These are phyloP conservation scores for Euglossa dilemma DNA, from an alignment of 1,140 invertebrate genomes.

Conservation along the genomic window DNA sequence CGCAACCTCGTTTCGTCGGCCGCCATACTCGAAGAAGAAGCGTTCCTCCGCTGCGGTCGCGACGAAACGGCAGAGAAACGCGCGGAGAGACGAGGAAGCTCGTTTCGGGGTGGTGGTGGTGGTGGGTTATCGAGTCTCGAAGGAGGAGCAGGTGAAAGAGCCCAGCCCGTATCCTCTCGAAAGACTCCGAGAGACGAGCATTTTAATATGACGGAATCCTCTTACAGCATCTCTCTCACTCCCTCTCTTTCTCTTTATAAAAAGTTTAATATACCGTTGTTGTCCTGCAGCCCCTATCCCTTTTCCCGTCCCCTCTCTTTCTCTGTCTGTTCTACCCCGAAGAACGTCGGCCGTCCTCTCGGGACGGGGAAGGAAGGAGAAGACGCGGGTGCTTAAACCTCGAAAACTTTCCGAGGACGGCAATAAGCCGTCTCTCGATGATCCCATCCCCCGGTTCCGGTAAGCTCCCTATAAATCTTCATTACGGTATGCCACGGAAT, in stretches of 20 bases:
- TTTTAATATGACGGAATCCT: slow-evolving; percentile 73
- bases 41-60: no score
- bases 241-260: slow-evolving; percentile 52
- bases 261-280: slow-evolving; percentile 72
- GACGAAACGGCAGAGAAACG: no score
- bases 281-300: slow-evolving; percentile 45
- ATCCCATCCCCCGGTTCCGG: slow-evolving; percentile 56
- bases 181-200: slow-evolving; percentile 36
- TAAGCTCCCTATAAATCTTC: slow-evolving; percentile 76
- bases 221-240: slow-evolving; percentile 41
- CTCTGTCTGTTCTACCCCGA: slow-evolving; percentile 9
- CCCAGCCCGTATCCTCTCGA: slow-evolving; percentile 11
- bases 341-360: slow-evolving; percentile 37
- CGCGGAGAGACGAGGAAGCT: not conserved
- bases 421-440: slow-evolving; percentile 73
- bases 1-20: no score
- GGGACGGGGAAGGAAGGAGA: not conserved
- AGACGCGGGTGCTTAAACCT: slow-evolving; percentile 60
- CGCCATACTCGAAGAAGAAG: no score
- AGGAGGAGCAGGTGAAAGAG: slow-evolving; percentile 32
- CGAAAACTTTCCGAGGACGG: slow-evolving; percentile 69
- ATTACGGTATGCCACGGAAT: slow-evolving; percentile 71
- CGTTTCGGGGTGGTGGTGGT: not conserved
- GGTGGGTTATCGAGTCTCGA: slow-evolving; percentile 7
- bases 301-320: not conserved